These are phyloP conservation scores for Pangasius sanitwongsei DNA, from an alignment of 2,797 vertebrate genomes.

Conservation along the genomic window DNA sequence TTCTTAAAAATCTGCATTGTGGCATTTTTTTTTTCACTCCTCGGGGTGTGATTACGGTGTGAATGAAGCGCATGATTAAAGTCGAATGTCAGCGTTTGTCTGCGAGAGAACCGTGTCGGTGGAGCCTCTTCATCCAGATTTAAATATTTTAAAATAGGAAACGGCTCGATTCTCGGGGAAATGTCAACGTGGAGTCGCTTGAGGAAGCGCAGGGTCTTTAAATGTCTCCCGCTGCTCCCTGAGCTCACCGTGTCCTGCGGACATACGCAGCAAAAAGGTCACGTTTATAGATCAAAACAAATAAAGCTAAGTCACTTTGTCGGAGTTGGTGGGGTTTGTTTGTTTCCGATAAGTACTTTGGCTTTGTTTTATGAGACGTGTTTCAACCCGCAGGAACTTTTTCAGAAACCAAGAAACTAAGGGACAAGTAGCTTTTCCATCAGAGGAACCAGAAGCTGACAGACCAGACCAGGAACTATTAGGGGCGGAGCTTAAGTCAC, in stretches of 20 bases:
- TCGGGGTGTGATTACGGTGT: constrained; percentile 48
- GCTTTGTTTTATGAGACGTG: background rate
- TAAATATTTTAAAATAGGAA: constrained; percentile 40
- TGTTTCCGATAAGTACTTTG: background rate
- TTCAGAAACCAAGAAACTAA: background rate
- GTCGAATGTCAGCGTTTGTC: constrained; percentile 66
- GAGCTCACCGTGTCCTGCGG: constrained; percentile 64
- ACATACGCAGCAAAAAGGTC: constrained; percentile 66
- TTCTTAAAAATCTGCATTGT: constrained; percentile 56
- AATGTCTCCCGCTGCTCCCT: constrained; percentile 62
- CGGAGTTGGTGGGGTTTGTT: background rate
- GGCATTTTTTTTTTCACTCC: constrained; percentile 38
- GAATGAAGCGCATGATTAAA: constrained; percentile 63
- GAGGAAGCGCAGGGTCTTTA: constrained; percentile 52
- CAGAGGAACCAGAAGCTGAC: background rate
- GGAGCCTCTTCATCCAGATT: background rate
- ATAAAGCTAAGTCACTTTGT: constrained; percentile 52
- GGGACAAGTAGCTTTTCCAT: background rate
- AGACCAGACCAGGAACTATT: no score
- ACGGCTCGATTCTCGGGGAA: constrained; percentile 67
- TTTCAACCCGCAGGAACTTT: no score
- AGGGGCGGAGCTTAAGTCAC: background rate
- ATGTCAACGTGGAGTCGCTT: constrained; percentile 66
- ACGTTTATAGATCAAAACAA: constrained; percentile 64
- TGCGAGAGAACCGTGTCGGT: background rate